Conservation (phyloP, 2,888 invertebrate species). For the Colletes collaris region DNA sequence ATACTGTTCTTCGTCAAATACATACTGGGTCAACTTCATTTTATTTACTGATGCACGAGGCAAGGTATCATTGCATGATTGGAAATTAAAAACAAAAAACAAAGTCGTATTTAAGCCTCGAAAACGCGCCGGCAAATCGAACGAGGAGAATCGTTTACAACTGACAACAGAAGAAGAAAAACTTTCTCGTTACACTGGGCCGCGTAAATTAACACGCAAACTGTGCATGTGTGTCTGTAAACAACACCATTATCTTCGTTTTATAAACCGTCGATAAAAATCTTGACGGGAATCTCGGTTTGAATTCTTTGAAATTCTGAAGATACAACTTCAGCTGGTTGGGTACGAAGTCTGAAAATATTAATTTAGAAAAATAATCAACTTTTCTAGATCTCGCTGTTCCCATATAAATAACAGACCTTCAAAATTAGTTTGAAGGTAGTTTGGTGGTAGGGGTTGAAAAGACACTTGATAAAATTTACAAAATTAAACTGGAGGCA, state of each 20-base stretch:
- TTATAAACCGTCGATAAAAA: conserved; percentile 38
- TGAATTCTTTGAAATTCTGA: conserved; percentile 26
- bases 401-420: background rate
- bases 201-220: conserved; percentile 38
- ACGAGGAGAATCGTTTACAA: conserved; percentile 14
- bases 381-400: background rate
- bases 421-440: no score
- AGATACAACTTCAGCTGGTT: conserved; percentile 9
- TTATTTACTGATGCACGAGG: no score
- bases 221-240: background rate
- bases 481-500: no score
- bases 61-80: background rate
- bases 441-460: no score
- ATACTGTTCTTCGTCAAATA: no score
- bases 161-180: conserved; percentile 42
- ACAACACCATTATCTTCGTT: conserved; percentile 15
- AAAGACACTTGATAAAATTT: no score
- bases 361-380: background rate
- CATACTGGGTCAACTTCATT: no score
- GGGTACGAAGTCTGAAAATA: no score
- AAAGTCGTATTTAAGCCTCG: background rate
- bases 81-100: background rate
- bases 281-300: conserved; percentile 24
- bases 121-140: background rate
- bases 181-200: conserved; percentile 45